phyloP scores from a whole-genome alignment of 2,113 vertebrate species.

The Sander vitreus region DNA sequence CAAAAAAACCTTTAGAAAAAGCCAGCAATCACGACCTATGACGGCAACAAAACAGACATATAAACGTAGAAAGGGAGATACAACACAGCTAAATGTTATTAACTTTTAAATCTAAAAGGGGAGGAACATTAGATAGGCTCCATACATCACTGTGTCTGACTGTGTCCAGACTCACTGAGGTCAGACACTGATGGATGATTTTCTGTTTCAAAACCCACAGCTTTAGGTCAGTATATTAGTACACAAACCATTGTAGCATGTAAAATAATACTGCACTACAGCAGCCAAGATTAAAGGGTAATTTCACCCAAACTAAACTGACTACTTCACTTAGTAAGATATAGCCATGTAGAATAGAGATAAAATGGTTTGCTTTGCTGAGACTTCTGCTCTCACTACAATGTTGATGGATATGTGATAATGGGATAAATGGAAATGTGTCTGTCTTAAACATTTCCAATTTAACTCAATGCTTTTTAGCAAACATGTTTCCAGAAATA shows the following conservation, averaged over 20 bases:
- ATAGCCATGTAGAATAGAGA: too few relatives aligned
- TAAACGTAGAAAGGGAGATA: conserved; percentile 32
- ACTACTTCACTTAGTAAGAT: too few relatives aligned
- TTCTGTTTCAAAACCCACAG: conserved; percentile 38
- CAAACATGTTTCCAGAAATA: background rate
- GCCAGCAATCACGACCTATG: conserved; percentile 18
- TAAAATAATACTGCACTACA: background rate
- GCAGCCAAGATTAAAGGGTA: background rate
- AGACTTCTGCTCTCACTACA: background rate
- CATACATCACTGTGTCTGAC: conserved; percentile 57
- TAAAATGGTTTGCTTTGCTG: background rate
- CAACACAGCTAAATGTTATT: conserved; percentile 41
- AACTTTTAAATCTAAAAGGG: conserved; percentile 45
- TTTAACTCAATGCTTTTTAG: background rate
- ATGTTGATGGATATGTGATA: background rate
- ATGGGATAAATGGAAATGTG: background rate
- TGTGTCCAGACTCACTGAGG: conserved; percentile 42
- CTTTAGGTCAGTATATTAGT: conserved; percentile 33
- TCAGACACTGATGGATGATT: conserved; percentile 63
- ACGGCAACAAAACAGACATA: conserved; percentile 23
- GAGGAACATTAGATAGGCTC: conserved; percentile 24
- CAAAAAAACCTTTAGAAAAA: conserved; percentile 33
- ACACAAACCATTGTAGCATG: background rate
- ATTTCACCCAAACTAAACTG: background rate
- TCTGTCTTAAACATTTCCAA: background rate